A percentile compares a stretch with the other conserved stretches of the same genome.
Evolutionary conservation across 30 jellyfish, hydroid and myxozoan species (phyloP).

Genomic region (Turritopsis dohrnii): DNA sequence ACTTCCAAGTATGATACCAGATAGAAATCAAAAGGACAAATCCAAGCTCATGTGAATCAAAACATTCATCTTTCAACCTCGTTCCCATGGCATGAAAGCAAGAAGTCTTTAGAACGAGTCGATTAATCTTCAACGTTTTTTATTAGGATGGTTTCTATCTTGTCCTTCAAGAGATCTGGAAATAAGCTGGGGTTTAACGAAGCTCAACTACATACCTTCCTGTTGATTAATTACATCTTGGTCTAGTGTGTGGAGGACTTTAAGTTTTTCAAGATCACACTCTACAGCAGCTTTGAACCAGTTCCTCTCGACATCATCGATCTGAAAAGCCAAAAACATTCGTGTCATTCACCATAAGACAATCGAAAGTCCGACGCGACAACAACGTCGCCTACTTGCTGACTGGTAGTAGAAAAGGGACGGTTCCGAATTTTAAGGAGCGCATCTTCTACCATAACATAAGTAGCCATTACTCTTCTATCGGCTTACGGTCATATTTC

Average conservation of each 20-base stretch:
- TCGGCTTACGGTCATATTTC: not conserved
- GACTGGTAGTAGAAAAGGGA: not conserved
- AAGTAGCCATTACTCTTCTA: not conserved
- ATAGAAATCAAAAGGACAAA: too few relatives aligned
- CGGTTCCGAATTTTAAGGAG: not conserved
- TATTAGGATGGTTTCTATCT: too few relatives aligned
- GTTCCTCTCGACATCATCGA: not conserved
- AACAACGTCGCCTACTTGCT: not conserved
- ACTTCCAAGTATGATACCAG: too few relatives aligned
- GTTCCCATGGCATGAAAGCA: too few relatives aligned
- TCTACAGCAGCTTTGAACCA: not conserved
- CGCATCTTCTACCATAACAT: slow-evolving; percentile 15
- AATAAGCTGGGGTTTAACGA: not conserved
- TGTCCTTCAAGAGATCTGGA: not conserved
- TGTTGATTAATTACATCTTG: not conserved
- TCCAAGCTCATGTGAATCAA: too few relatives aligned
- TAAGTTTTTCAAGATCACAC: not conserved
- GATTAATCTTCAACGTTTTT: too few relatives aligned
- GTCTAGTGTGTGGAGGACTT: not conserved
- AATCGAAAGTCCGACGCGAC: not conserved
- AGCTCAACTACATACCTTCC: not conserved
- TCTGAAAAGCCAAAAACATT: not conserved
- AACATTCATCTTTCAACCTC: too few relatives aligned
- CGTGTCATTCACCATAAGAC: not conserved
- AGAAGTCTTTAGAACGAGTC: too few relatives aligned